phyloP scores from a whole-genome alignment of 2,113 vertebrate genomes.

The Seriola dumerili region DNA sequence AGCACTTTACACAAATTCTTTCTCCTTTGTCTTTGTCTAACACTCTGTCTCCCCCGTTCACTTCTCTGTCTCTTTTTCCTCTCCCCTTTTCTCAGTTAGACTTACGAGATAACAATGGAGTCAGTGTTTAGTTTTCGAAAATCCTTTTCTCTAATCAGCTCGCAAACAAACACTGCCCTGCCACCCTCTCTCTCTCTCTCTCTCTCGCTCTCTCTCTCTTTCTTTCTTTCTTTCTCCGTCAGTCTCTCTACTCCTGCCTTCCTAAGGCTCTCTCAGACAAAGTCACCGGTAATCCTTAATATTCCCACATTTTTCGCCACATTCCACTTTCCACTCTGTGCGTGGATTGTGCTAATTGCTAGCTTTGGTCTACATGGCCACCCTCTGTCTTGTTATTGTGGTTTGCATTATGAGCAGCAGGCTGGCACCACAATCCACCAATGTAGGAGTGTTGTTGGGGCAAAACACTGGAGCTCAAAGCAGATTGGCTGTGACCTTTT shows the following conservation, averaged over 20 bases:
- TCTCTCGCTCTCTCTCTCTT: neutral
- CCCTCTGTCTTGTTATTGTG: constrained; percentile 29
- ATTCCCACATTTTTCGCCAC: constrained; percentile 46
- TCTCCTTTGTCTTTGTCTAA: constrained; percentile 70
- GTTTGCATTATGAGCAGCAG: constrained; percentile 9
- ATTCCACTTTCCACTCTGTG: constrained; percentile 40
- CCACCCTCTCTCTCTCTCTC: constrained; percentile 10
- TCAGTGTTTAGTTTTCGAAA: constrained; percentile 78
- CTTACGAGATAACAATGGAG: constrained; percentile 74
- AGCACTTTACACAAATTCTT: constrained; percentile 73
- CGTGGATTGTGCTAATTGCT: constrained; percentile 42
- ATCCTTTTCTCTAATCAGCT: constrained; percentile 75
- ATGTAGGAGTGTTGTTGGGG: neutral
- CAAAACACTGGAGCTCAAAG: neutral
- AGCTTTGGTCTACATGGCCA: constrained; percentile 16
- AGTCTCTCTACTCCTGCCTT: constrained; percentile 1
- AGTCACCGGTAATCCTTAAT: constrained; percentile 39
- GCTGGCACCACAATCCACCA: neutral
- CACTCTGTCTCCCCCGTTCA: constrained; percentile 58
- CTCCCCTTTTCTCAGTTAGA: constrained; percentile 44
- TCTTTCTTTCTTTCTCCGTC: neutral
- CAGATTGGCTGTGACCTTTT: constrained; percentile 11
- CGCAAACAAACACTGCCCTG: constrained; percentile 69
- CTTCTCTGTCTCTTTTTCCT: constrained; percentile 33
- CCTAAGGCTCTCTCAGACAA: constrained; percentile 29